A percentile compares a stretch with the other conserved stretches of the same genome.
Evolutionary conservation across 1,140 invertebrate species (phyloP).

Genomic region (Trachymyrmex cornetzi): DNA sequence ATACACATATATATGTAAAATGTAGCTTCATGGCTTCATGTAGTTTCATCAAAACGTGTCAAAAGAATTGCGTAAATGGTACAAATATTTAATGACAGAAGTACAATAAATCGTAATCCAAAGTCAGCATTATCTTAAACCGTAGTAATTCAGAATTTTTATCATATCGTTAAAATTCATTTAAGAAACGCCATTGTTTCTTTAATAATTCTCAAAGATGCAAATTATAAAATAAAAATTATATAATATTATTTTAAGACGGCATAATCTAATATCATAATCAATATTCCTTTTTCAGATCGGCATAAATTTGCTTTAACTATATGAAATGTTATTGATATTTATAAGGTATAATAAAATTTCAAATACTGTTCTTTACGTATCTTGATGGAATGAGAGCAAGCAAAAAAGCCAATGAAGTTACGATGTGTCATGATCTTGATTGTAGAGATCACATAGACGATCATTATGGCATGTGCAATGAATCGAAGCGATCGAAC

Average conservation of each 20-base stretch:
- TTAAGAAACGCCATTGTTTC: not conserved
- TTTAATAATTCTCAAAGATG: not conserved
- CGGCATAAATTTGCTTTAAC: not conserved
- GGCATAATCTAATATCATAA: not conserved
- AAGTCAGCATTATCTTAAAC: conserved; percentile 1
- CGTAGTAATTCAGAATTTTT: not conserved
- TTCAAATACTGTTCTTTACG: not conserved
- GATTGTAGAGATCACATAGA: conserved; percentile 29
- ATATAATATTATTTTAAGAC: not conserved
- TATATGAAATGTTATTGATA: not conserved
- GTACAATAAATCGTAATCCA: not conserved
- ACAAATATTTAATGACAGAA: conserved; percentile 3
- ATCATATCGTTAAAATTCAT: not conserved
- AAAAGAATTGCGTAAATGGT: not conserved
- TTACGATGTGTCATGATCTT: conserved; percentile 47
- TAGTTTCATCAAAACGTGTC: not conserved
- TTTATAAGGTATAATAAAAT: not conserved
- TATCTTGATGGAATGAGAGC: conserved; percentile 24
- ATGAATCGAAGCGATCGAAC: conserved; percentile 48
- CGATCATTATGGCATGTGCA: conserved; percentile 53
- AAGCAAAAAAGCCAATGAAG: conserved; percentile 60
- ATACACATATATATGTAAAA: not conserved
- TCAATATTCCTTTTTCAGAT: not conserved
- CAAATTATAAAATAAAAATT: not conserved
- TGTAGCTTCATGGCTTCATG: too few species aligned